Percentiles rank a stretch among this genome's conserved stretches.
phyloP scores from a whole-genome alignment of 2,797 vertebrate species.

The Cheirogaleus major region DNA sequence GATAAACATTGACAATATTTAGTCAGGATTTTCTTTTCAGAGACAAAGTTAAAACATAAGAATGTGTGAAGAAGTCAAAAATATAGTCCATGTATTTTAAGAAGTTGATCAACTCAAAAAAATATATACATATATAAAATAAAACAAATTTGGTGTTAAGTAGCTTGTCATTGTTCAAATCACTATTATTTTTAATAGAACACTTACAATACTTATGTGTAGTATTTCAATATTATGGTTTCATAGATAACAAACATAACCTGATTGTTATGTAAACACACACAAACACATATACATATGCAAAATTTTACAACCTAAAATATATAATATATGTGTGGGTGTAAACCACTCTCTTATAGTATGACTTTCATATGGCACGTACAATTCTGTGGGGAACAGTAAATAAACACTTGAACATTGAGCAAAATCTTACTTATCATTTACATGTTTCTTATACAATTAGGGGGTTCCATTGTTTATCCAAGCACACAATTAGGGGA shows the following conservation, averaged over 20 bases:
- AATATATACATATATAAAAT: no score
- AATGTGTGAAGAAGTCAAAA: background rate
- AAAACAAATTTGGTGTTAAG: background rate
- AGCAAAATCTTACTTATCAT: background rate
- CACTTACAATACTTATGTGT: background rate
- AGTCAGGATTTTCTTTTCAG: background rate
- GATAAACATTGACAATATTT: background rate
- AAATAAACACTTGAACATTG: background rate
- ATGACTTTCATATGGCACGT: background rate
- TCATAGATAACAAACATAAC: background rate
- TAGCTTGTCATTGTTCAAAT: background rate
- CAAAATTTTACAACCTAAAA: background rate
- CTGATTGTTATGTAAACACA: background rate
- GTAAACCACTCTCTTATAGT: background rate
- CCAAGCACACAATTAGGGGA: background rate
- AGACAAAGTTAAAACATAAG: background rate
- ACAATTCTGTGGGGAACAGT: background rate
- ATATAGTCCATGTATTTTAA: background rate
- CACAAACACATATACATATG: background rate
- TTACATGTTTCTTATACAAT: background rate
- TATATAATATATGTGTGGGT: background rate
- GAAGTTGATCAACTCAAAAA: background rate
- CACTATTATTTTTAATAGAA: background rate
- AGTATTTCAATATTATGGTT: background rate
- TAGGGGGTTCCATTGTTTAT: background rate